Base-by-base conservation (phyloP, 1,140 invertebrate genomes). In the Drosophila tropicalis region DNA sequence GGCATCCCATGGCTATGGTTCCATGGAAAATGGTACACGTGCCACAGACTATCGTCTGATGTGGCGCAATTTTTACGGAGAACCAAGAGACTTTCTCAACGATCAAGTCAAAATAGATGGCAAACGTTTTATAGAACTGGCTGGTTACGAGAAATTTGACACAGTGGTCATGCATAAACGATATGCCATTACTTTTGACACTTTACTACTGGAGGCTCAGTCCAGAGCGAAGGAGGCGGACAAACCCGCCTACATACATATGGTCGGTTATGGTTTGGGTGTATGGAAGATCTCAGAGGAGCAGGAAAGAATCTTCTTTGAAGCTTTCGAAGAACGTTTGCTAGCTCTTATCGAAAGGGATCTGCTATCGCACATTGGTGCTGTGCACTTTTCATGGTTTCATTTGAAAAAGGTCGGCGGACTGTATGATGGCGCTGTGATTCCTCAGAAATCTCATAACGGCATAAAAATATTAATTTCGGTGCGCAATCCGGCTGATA, bases 1-100 rank as follows among this genome's bases (percentile, higher is more conserved):
- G 4, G 57, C 67, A 5, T 77, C 87, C 1, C 92, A 92, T 25
- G 94, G 94, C 60, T 94, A 92, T 61, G 90, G 87, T 0, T n/a
- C 36, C 1, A 25, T n/a, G 1, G n/a, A 22, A 10, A 19, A 51
- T 51, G 44, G 44, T 51, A 51, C 44, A 12, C 44, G 56, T 57
- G 17, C 44, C 9, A 12, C 17, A 1, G 44, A 51, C 17, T 51
- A 57, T 58, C 56, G 56, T 5, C 15, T 34, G 15, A 19, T 58
- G n/a, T 58, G 56, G 44, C 44, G 44, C 22, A 51, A 22, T 51
- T 51, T 51, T 51, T 51, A 51, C 9, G 44, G 44, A 51, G 54
- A 56, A 56, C 54, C 54, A 2, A 29, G 6, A 15, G 54, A 56
- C n/a, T 56, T 51, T 51, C 17, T 51, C 12, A 12, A 51, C 19